Conservation (phyloP, 2,797 vertebrate genomes). For the Morelia viridis region DNA sequence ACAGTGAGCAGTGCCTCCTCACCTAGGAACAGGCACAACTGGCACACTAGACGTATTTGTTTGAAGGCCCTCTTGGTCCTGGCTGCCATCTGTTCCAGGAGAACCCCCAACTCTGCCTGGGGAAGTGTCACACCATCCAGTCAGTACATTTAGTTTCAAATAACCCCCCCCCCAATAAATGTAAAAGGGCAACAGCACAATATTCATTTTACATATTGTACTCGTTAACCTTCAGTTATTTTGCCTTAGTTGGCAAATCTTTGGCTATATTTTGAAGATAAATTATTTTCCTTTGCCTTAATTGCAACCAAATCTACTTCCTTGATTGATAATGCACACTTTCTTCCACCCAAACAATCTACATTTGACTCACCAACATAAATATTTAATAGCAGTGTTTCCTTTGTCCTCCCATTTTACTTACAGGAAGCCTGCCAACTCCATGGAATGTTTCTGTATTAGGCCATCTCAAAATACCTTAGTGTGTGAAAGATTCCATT, state of each 20-base stretch:
- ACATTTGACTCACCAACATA: neutral
- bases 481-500: neutral
- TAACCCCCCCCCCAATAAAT: neutral
- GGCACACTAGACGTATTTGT: neutral
- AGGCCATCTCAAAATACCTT: neutral
- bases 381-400: neutral
- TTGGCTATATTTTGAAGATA: neutral
- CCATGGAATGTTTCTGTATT: neutral
- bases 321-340: neutral
- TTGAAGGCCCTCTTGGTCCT: neutral
- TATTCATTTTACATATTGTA: neutral
- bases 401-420: neutral
- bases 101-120: neutral
- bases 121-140: neutral
- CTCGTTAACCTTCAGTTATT: neutral
- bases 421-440: constrained; percentile 20
- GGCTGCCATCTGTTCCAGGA: neutral
- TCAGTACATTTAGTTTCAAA: neutral
- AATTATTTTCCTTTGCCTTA: neutral
- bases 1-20: neutral
- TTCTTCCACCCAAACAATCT: neutral
- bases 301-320: neutral
- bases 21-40: neutral
- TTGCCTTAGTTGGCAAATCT: neutral
- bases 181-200: neutral